Conservation (phyloP, 2,888 invertebrate genomes). For the Patella depressa region DNA sequence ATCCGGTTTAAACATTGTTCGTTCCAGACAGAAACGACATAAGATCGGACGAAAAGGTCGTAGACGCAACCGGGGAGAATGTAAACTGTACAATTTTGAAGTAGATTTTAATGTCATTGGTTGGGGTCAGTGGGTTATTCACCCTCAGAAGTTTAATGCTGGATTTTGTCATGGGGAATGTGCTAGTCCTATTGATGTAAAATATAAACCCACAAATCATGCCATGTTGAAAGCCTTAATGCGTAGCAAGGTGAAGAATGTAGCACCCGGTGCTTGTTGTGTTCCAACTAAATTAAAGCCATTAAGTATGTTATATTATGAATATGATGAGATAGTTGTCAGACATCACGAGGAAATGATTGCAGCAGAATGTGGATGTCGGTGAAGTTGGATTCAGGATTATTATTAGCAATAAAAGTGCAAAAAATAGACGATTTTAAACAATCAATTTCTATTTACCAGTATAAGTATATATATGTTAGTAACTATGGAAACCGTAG, state of each 20-base stretch:
- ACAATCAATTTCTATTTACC: too few relatives aligned
- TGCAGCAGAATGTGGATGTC: conserved; percentile 65
- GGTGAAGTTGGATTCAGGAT: conserved; percentile 35
- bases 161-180: conserved; percentile 63
- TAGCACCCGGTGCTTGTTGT: too few relatives aligned
- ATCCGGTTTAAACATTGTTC: background rate
- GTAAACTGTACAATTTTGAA: conserved; percentile 55
- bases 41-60: conserved; percentile 39
- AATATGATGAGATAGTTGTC: too few relatives aligned
- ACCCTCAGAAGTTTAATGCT: conserved; percentile 66
- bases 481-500: too few relatives aligned
- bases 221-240: conserved; percentile 67
- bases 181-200: conserved; percentile 54
- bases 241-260: conserved; percentile 57
- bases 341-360: too few relatives aligned
- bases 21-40: conserved; percentile 13
- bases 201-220: conserved; percentile 66
- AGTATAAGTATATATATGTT: too few relatives aligned
- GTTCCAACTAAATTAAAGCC: too few relatives aligned
- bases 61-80: conserved; percentile 43
- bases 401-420: too few relatives aligned
- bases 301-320: too few relatives aligned
- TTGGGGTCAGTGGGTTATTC: conserved; percentile 68
- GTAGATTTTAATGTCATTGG: conserved; percentile 67
- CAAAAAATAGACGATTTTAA: too few relatives aligned